Evolutionary conservation across 2,888 invertebrate species (phyloP), one percentile per base, ranked within the genome.

Genomic region (Plutella xylostella): DNA sequence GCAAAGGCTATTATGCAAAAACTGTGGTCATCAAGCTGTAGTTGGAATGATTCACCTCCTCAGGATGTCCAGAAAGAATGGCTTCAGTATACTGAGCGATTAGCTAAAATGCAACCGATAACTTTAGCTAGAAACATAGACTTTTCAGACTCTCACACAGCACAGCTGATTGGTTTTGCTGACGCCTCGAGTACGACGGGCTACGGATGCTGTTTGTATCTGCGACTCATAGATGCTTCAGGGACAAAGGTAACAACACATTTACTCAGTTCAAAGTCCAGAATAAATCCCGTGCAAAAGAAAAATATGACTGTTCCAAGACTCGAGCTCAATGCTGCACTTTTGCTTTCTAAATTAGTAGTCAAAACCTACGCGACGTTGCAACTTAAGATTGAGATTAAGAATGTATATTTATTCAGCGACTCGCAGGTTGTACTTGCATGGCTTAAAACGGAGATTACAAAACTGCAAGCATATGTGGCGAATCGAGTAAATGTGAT

Each of bases 371-470:
- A 47, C 21, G 17, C 44, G 6, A 48, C 35, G 9, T 21, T 56
- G 17, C 19, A 2, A 33, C 21, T 42, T 25, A 51, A 50, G 37
- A 4, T 34, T 5, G 45, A 31, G 7, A 49, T 50, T 7, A 3
- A 43, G 15, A 45, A 49, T 40, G 38, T 46, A 0, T 19, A 40
- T 22, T 45, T 55, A 21, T 53, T 42, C 42, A 45, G 44, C 3
- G 56, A 55, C 22, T 56, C 55, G 3, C 44, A 52, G 44, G 52
- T 54, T 17, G 51, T 49, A 14, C 41, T 56, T 19, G 49, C 54
- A 17, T 55, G 55, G 55, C 17, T 55, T 2, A 38, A 44, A 9
- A 51, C 44, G 9, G 42, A 52, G 4, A 17, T 40, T 14, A 30
- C 15, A n/a, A 51, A 44, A 9, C 38, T 54, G 1, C 43, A 48